phyloP scores from a whole-genome alignment of 1,140 invertebrate genomes.

The Drosophila sproati region DNA sequence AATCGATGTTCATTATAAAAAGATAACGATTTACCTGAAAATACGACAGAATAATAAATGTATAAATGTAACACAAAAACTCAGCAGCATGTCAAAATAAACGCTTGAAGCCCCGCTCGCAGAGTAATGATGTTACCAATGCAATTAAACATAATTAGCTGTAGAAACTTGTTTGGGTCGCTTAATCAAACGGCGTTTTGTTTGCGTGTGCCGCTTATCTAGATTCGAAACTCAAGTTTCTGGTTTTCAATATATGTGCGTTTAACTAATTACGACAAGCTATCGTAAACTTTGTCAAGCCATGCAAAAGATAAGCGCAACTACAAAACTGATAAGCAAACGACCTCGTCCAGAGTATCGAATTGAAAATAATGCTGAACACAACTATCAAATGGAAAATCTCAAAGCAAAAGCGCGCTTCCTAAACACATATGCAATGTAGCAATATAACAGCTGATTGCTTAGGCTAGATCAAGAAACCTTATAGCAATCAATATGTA shows the following conservation, averaged over 20 bases:
- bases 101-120: not conserved
- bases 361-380: constrained; percentile 9
- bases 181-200: constrained; percentile 14
- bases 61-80: not conserved
- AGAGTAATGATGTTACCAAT: not conserved
- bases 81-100: constrained; percentile 3
- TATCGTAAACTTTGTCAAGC: constrained; percentile 13
- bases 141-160: constrained; percentile 3
- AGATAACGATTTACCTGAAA: not conserved
- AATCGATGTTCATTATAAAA: not conserved
- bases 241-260: constrained; percentile 21
- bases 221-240: constrained; percentile 14
- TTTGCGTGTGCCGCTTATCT: constrained; percentile 23
- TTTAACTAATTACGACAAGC: constrained; percentile 28
- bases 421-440: not conserved
- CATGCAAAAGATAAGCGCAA: constrained; percentile 25
- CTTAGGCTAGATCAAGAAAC: constrained; percentile 36
- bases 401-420: constrained; percentile 2
- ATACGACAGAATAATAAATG: not conserved
- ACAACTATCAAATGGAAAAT: constrained; percentile 19
- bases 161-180: constrained; percentile 25
- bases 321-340: constrained; percentile 21
- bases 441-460: constrained; percentile 20
- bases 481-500: constrained; percentile 29
- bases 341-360: constrained; percentile 39